These are phyloP conservation scores for Pterocles burchelli DNA, from an alignment of 2,113 vertebrate species.

Conservation along the genomic window DNA sequence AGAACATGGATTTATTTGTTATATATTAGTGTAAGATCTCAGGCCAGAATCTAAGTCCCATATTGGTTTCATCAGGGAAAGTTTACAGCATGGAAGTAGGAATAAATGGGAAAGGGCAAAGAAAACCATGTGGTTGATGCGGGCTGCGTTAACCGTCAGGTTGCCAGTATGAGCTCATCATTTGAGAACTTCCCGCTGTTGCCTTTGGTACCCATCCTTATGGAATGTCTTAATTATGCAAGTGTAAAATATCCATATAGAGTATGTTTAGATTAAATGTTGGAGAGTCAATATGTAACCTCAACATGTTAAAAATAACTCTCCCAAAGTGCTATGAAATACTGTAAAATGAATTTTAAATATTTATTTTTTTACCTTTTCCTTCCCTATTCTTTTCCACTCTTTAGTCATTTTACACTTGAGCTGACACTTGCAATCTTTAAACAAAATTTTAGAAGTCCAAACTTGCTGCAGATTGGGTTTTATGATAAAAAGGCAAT, in stretches of 20 bases:
- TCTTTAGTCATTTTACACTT: background rate
- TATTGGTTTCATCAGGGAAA: background rate
- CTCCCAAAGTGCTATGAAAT: background rate
- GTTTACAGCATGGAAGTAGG: background rate
- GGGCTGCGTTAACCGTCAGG: rapidly evolving
- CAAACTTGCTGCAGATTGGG: background rate
- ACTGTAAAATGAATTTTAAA: background rate
- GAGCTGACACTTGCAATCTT: background rate
- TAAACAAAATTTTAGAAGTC: background rate
- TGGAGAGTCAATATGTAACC: background rate
- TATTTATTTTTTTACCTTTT: background rate
- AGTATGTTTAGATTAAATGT: background rate
- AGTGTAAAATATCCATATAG: background rate
- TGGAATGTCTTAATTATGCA: background rate
- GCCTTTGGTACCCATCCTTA: background rate
- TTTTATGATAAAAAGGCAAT: background rate
- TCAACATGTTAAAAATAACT: background rate
- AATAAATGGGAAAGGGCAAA: background rate
- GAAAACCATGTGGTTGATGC: background rate
- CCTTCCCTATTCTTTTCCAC: background rate
- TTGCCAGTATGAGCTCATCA: rapidly evolving
- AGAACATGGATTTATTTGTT: background rate
- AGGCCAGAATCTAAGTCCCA: background rate
- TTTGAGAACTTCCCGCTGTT: background rate
- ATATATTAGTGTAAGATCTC: background rate